phyloP scores from a whole-genome alignment of 1,140 invertebrate genomes.

The Ceratosolen solmsi region DNA sequence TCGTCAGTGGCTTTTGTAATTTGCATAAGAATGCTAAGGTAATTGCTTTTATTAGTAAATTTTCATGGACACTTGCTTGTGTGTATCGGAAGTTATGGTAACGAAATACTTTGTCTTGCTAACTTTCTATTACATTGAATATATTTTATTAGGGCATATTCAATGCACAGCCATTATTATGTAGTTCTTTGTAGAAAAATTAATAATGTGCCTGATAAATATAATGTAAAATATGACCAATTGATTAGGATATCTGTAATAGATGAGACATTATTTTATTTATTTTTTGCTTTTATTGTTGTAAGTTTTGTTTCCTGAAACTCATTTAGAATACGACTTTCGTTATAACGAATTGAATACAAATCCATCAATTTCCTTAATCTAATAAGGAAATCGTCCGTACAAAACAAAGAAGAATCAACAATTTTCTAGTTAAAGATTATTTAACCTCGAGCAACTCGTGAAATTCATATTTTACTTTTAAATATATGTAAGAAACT shows the following conservation, averaged over 20 bases:
- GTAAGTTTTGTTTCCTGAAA: neutral
- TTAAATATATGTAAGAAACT: neutral
- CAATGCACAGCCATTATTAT: neutral
- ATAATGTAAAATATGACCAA: neutral
- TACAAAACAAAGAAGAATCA: neutral
- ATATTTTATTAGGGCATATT: neutral
- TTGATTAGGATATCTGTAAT: neutral
- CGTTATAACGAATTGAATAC: neutral
- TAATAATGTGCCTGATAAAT: neutral
- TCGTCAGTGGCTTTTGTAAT: neutral
- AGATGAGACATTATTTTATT: neutral
- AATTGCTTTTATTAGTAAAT: constrained; percentile 19
- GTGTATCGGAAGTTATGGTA: constrained; percentile 2
- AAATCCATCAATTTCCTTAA: neutral
- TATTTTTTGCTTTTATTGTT: too few species aligned
- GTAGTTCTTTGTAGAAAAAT: neutral
- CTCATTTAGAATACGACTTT: neutral
- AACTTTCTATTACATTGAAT: neutral
- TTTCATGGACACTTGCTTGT: neutral
- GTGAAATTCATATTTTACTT: neutral
- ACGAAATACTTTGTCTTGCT: constrained; percentile 19
- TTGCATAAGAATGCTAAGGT: constrained; percentile 21
- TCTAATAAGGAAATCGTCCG: neutral
- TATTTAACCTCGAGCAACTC: neutral
- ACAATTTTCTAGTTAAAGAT: neutral